Evolutionary conservation across 2,113 vertebrate species (phyloP).

Genomic region (Dicerorhinus sumatrensis): DNA sequence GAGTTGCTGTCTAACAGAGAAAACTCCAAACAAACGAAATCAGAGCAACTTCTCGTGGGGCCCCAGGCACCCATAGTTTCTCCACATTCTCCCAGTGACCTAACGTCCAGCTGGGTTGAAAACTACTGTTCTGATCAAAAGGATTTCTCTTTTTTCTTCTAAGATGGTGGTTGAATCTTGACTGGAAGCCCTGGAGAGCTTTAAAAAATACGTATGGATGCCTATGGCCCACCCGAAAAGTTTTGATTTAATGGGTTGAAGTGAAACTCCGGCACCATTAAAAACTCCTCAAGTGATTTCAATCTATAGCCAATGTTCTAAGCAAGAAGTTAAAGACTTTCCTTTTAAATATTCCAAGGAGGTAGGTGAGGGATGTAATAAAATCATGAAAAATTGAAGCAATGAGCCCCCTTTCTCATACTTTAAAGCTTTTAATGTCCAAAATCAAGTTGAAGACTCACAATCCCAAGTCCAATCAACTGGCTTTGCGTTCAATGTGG

Average conservation of each 20-base stretch:
- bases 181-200: neutral
- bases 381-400: neutral
- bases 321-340: neutral
- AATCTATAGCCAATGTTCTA: neutral
- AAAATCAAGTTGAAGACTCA: conserved; percentile 13
- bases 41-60: neutral
- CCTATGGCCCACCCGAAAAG: neutral
- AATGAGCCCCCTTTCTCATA: neutral
- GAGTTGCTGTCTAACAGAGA: neutral
- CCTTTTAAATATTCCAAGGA: neutral
- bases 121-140: neutral
- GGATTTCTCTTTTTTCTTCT: neutral
- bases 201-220: neutral
- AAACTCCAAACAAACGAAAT: neutral
- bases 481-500: neutral
- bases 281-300: neutral
- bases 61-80: accelerated
- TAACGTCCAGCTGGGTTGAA: neutral
- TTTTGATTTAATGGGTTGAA: neutral
- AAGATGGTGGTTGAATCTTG: neutral
- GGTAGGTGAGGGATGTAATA: neutral
- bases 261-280: neutral
- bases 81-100: neutral
- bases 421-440: neutral
- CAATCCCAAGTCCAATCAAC: neutral